Evolutionary conservation across 2,797 vertebrate genomes (phyloP).

Genomic region (Halcyon chelicuti): DNA sequence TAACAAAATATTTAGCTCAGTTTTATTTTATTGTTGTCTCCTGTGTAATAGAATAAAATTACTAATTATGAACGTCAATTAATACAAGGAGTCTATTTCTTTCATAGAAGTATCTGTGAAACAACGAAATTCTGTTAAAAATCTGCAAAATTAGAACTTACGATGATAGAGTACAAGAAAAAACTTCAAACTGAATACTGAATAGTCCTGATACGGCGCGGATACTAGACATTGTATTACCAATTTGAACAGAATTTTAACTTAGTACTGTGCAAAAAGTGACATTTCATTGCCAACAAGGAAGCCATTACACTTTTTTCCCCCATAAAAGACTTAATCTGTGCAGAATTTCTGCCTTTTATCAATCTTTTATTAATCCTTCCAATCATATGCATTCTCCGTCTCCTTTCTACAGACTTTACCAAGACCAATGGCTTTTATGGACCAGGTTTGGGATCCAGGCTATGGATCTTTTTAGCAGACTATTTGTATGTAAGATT

Average conservation of each 20-base stretch:
- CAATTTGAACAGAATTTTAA: neutral
- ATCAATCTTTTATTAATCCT: neutral
- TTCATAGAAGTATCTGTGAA: neutral
- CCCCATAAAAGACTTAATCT: neutral
- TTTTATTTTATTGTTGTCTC: neutral
- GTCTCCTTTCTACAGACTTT: neutral
- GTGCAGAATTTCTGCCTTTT: neutral
- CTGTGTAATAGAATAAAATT: neutral
- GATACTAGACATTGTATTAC: neutral
- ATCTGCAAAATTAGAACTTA: neutral
- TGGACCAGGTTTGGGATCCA: neutral
- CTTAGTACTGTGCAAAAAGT: neutral
- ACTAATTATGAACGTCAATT: neutral
- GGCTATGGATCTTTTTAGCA: neutral
- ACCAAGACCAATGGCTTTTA: neutral
- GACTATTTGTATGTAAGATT: neutral
- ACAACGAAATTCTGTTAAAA: neutral
- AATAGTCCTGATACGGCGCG: neutral
- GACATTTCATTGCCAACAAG: neutral
- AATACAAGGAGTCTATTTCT: neutral
- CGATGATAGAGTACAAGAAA: neutral
- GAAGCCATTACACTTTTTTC: neutral
- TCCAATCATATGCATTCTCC: neutral
- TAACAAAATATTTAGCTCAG: neutral
- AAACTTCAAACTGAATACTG: neutral